Conservation (phyloP, 2,797 vertebrate species). For the Ctenopoma multispine region DNA sequence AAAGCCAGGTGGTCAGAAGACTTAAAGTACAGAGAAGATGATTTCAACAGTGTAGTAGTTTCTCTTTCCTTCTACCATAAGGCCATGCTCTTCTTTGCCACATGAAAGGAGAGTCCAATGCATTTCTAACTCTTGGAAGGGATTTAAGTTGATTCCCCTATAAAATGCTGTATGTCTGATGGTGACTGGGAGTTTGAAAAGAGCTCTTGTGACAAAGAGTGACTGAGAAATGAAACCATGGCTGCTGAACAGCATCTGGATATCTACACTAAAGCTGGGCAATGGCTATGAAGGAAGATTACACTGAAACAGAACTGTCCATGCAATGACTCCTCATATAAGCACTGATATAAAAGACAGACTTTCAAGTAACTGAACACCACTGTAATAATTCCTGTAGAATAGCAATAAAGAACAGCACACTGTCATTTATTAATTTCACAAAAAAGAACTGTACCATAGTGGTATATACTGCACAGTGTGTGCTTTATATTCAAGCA, state of each 20-base stretch:
- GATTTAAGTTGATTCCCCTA: constrained; percentile 37
- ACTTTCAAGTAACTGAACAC: neutral
- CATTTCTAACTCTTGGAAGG: constrained; percentile 35
- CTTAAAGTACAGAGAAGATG: constrained; percentile 20
- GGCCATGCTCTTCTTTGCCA: constrained; percentile 15
- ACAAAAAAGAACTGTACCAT: neutral
- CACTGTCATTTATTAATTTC: neutral
- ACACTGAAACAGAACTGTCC: neutral
- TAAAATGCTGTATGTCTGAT: constrained; percentile 49
- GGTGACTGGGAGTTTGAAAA: constrained; percentile 49
- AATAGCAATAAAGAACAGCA: neutral
- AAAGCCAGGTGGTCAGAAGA: constrained; percentile 18
- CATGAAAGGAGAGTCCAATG: constrained; percentile 44
- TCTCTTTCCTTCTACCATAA: constrained; percentile 24
- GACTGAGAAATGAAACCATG: constrained; percentile 38
- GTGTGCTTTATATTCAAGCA: no score
- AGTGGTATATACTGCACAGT: no score
- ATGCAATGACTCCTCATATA: neutral
- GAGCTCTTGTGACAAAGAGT: constrained; percentile 40
- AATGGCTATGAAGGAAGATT: constrained; percentile 19
- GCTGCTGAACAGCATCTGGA: constrained; percentile 45
- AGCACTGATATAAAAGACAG: neutral
- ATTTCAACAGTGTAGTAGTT: constrained; percentile 16
- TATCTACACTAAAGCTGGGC: constrained; percentile 5
- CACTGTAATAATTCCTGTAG: neutral